Evolutionary conservation across 2,113 vertebrate genomes (phyloP).

Genomic region (Phalacrocorax carbo): DNA sequence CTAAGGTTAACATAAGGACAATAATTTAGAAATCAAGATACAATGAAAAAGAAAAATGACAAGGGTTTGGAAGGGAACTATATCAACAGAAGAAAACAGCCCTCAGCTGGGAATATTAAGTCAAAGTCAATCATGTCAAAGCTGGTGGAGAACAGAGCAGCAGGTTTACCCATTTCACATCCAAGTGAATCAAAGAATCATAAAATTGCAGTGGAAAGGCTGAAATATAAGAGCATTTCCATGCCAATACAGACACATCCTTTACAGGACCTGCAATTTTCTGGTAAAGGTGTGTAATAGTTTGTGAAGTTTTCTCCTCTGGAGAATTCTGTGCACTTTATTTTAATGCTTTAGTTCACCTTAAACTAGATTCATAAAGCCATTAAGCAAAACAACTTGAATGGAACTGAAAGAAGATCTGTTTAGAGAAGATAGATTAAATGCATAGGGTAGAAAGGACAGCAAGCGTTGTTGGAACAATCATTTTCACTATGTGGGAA

Average conservation of each 20-base stretch:
- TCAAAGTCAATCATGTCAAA: slow-evolving; percentile 55
- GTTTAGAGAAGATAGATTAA: background rate
- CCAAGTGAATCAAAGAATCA: background rate
- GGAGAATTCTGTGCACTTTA: background rate
- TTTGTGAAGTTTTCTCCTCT: background rate
- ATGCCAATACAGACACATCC: background rate
- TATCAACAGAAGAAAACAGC: slow-evolving; percentile 32
- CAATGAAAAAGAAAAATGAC: slow-evolving; percentile 27
- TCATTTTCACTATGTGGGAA: background rate
- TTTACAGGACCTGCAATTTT: background rate
- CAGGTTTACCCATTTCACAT: slow-evolving; percentile 45
- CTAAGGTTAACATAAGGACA: slow-evolving; percentile 15
- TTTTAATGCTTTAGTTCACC: background rate
- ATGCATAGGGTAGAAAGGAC: background rate
- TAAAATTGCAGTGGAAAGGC: background rate
- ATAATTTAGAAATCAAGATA: slow-evolving; percentile 44
- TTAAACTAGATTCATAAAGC: background rate
- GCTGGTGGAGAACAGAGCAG: background rate
- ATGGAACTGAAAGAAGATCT: background rate
- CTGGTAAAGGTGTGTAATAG: background rate
- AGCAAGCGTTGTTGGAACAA: background rate
- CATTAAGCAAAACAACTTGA: background rate
- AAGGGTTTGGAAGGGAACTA: background rate
- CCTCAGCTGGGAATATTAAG: slow-evolving; percentile 44
- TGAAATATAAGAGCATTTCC: background rate